Base-by-base conservation (phyloP, 2,113 vertebrate genomes). In the Delphinapterus leucas region DNA sequence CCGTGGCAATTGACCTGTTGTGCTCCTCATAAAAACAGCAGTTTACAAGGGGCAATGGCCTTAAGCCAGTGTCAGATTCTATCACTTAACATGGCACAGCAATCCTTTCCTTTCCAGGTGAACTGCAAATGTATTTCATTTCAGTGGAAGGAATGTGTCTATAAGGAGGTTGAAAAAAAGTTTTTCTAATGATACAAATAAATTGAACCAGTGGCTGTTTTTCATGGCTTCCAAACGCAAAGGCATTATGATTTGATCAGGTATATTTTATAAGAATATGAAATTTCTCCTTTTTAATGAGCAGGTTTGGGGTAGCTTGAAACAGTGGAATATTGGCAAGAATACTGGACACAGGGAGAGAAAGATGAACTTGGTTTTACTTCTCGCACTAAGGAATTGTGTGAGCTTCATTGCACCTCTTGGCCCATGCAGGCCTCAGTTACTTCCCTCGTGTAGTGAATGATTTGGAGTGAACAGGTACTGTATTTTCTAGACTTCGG, bases 171-270 rank as follows among this genome's bases (percentile, higher is more conserved):
- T 92, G 33, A 86, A 84, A 94, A 88, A 53, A 17, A 25, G 15
- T 49, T 92, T 93, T 79, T 74, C 80, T 79, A 61, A 71, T 36
- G 14, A 18, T 26, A 82, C 28, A 93, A 82, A n/a, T 58, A 86
- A 47, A 81, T 76, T 55, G 61, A 93, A 90, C 18, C 33, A 61
- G 28, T 82, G 26, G 26, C 12, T 85, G 14, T 8, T 74, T 93
- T 92, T 92, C 89, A 81, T 87, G 80, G 36, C 28, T 95, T 95
- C 89, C 31, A 84, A 89, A 68, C 36, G 6, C 63, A 93, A 82
- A 93, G 38, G 9, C 63, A 85, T 91, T 63, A 41, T 83, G n/a
- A 68, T 81, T 85, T 94, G 41, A 83, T 87, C 36, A 71, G 68
- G 14, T 60, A 26, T 85, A 73, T 87, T 93, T 95, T 84, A 68